Percentiles rank a stretch among this genome's conserved stretches.
Evolutionary conservation across 2,797 vertebrate genomes (phyloP).

Genomic region (Chaenodraco wilsoni): DNA sequence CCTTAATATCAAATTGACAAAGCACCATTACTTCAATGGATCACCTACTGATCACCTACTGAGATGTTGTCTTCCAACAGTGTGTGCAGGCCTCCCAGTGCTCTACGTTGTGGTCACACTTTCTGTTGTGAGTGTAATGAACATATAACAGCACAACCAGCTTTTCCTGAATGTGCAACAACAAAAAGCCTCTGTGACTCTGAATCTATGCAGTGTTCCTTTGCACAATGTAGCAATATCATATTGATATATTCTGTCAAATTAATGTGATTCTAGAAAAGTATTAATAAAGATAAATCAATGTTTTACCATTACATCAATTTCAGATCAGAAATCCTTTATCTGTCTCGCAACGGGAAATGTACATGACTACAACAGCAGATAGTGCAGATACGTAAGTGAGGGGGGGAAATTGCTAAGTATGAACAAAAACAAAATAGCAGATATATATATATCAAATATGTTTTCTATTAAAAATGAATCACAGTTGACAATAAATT

Average conservation of each 20-base stretch:
- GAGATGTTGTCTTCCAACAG: neutral
- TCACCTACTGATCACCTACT: neutral
- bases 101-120: conserved; percentile 12
- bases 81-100: conserved; percentile 7
- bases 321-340: neutral
- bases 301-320: neutral
- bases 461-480: neutral
- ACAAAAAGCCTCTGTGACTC: neutral
- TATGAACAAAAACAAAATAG: too few species aligned
- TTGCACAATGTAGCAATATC: too few species aligned
- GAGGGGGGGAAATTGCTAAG: too few species aligned
- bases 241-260: too few species aligned
- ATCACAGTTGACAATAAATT: neutral
- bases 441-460: neutral
- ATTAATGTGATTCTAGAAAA: neutral
- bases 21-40: neutral
- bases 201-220: neutral
- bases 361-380: too few species aligned
- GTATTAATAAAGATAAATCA: neutral
- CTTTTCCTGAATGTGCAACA: conserved; percentile 31
- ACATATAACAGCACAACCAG: conserved; percentile 27
- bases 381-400: too few species aligned
- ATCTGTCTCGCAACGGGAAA: too few species aligned
- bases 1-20: neutral
- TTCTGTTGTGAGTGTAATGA: conserved; percentile 22